Percentiles rank a stretch among this genome's conserved stretches.
Conservation (phyloP, 2,113 vertebrate species). For the Loxodonta africana region DNA sequence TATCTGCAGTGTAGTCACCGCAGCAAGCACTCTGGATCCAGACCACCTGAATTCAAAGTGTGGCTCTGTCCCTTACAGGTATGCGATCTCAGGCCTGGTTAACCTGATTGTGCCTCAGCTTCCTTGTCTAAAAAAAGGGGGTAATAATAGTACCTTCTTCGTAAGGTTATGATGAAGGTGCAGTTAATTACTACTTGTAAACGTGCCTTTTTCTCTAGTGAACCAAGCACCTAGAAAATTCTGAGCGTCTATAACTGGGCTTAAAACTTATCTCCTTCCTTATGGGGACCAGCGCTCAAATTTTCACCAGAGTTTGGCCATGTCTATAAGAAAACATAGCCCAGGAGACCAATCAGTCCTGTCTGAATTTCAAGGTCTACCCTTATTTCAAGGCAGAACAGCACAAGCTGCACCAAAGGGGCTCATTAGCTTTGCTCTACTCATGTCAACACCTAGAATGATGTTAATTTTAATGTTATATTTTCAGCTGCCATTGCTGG, state of each 20-base stretch:
- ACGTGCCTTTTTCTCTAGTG: too few species aligned
- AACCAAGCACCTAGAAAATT: neutral
- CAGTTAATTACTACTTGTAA: neutral
- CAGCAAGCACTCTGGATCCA: too few species aligned
- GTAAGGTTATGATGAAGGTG: neutral
- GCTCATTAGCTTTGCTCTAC: neutral
- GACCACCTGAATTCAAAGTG: too few species aligned
- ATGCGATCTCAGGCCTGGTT: neutral
- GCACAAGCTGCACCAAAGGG: neutral
- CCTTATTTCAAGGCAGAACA: neutral
- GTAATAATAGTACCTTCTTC: neutral
- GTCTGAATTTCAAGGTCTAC: neutral
- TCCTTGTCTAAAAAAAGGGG: neutral
- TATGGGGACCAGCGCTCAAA: neutral
- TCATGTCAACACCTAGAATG: neutral
- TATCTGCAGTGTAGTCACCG: rapidly evolving
- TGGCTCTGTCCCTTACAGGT: neutral
- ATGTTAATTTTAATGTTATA: neutral
- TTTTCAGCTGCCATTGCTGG: rapidly evolving
- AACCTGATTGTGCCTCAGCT: neutral
- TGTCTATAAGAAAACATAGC: neutral
- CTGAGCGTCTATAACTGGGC: neutral
- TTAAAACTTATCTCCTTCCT: neutral
- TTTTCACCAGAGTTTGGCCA: neutral
- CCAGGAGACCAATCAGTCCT: rapidly evolving